Percentiles rank a stretch among this genome's conserved stretches.
Conservation (phyloP, 2,888 invertebrate genomes). For the Drosophila villosipedis region DNA sequence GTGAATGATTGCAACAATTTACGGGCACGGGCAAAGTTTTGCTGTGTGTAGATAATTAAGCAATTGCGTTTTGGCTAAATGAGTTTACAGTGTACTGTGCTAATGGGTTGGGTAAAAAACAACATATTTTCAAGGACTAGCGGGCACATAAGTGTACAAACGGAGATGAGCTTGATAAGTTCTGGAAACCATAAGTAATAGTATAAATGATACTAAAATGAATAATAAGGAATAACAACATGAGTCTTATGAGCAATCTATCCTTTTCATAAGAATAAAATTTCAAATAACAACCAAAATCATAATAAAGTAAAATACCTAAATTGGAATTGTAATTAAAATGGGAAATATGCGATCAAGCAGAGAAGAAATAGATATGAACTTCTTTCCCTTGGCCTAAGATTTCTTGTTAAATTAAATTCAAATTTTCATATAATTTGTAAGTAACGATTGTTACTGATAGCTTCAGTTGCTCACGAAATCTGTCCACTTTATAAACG, state of each 20-base stretch:
- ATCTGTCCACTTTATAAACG: background rate
- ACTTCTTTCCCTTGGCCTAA: background rate
- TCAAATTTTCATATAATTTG: too few species aligned
- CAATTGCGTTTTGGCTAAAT: constrained; percentile 78
- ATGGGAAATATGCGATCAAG: background rate
- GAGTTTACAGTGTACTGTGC: constrained; percentile 61
- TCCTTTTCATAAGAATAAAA: background rate
- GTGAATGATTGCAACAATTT: constrained; percentile 76
- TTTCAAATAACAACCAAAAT: background rate
- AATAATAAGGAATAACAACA: background rate
- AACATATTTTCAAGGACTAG: constrained; percentile 15
- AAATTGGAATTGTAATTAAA: background rate
- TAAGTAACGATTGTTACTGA: background rate
- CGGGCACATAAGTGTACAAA: constrained; percentile 12
- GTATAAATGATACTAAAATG: background rate
- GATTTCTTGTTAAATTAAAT: background rate
- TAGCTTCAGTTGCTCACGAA: background rate
- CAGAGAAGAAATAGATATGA: background rate
- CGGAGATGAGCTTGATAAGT: constrained; percentile 1
- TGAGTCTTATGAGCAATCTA: background rate
- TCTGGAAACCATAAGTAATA: background rate
- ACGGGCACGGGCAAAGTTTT: constrained; percentile 45
- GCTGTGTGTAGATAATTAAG: constrained; percentile 75
- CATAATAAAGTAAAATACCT: background rate
- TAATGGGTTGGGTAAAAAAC: constrained; percentile 2